Conservation (phyloP, 2,888 invertebrate genomes). For the Cerceris rybyensis region DNA sequence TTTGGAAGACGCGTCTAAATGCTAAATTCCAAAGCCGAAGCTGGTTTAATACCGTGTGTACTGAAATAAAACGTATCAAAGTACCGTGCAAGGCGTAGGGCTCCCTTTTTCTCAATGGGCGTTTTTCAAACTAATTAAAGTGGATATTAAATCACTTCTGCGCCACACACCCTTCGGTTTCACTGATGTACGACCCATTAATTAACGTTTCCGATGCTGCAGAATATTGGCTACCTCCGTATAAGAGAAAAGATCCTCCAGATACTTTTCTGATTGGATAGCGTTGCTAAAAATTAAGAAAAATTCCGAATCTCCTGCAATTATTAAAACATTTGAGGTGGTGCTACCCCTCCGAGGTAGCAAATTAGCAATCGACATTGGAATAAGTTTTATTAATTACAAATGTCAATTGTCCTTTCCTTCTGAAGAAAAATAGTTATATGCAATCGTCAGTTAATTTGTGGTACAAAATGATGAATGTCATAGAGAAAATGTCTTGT, state of each 20-base stretch:
- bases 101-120: conserved; percentile 65
- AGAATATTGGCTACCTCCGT: conserved; percentile 60
- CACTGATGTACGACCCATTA: conserved; percentile 71
- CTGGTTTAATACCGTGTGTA: conserved; percentile 57
- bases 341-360: too few species aligned
- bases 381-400: too few species aligned
- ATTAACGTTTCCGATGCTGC: conserved; percentile 73
- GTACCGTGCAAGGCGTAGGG: conserved; percentile 56
- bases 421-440: too few species aligned
- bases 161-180: conserved; percentile 60
- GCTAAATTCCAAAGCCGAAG: conserved; percentile 50
- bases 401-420: too few species aligned
- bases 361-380: too few species aligned
- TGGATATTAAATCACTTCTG: conserved; percentile 75
- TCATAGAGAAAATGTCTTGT: too few species aligned
- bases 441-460: too few species aligned
- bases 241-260: conserved; percentile 31
- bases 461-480: too few species aligned
- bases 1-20: conserved; percentile 18
- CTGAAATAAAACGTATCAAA: conserved; percentile 62
- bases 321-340: neutral
- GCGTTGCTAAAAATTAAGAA: conserved; percentile 17
- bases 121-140: conserved; percentile 77
- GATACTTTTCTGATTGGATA: conserved; percentile 51
- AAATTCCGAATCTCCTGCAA: neutral